Base-by-base conservation (phyloP, 1,140 invertebrate genomes). In the Pseudomyrmex concolor region DNA sequence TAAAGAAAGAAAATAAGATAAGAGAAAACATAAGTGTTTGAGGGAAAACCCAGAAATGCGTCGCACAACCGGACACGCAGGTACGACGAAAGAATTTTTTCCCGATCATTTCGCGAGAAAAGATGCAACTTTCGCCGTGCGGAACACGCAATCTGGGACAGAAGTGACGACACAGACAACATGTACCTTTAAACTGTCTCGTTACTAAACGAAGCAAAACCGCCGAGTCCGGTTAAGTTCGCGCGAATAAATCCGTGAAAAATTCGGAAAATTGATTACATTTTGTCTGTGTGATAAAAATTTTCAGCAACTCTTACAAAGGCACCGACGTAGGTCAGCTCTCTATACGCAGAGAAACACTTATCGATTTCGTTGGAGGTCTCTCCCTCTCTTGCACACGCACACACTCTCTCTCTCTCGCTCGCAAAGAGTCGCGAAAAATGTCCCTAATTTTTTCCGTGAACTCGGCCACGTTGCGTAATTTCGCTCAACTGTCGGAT, bases 271-370 rank as follows among this genome's bases (percentile, higher is more conserved):
- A 87, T 70, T 84, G 60, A 25, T 25, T 25, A 55, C 54, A 45
- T 3, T 64, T 74, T 7, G 76, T 90, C 88, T 89, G 89, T 87
- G 73, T 84, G 34, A 34, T 34, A 34, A 34, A 34, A 90, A 90
- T 80, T 84, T 84, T 71, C 60, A 51, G 81, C 25, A 78, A 63
- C 22, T 76, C 70, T 73, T 34, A 34, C 34, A 34, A 34, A 63
- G 71, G 71, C 59, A 17, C 34, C 34, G 34, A 34, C 34, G 34
- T 83, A 74, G 72, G 50, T 78, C 54, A 10, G 17, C 43, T 64
- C 43, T 70, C 15, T 43, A 45, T 22, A 55, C 54, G 76, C 54
- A 57, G 19, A 67, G 73, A 62, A 74, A 67, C 67, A 70, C 68
- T 73, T 89, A 89, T 89, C 57, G 87, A 89, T 89, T 85, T 87